Base-by-base conservation (phyloP, 2,113 vertebrate genomes). In the Xenopus borealis region DNA sequence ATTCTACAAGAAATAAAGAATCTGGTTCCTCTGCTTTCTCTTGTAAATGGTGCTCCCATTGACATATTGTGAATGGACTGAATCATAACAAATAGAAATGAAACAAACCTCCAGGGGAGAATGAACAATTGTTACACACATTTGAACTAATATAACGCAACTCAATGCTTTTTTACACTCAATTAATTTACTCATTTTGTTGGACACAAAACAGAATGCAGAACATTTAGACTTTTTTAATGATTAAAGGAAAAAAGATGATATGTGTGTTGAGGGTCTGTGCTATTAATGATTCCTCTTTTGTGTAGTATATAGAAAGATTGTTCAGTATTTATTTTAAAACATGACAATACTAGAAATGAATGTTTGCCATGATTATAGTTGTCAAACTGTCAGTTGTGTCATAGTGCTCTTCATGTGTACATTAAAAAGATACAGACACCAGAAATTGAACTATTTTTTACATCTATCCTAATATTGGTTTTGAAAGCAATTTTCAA, bases 71-170 rank as follows among this genome's bases (percentile, higher is more conserved):
- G 81, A 86, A 84, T 71, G 82, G 82, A 64, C 80, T 84, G 83
- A 83, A 66, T 82, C 81, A 78, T 69, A 81, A 84, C 74, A 69
- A 80, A 78, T 83, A 77, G 86, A 87, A 88, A 88, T 68, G 81
- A 89, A 83, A 86, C 88, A 87, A 87, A 88, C 90, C 93, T 86
- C 5, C 63, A 74, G 92, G 91, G 88, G 83, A 86, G 88, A 85
- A 78, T 89, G 88, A 91, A 88, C 88, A 81, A 88, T 89, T 85
- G 86, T 89, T 87, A 88, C 86, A 84, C 88, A 86, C 86, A 83
- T 91, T 91, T 86, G 87, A 90, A 89, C 86, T 81, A 89, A 85
- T 90, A 87, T 82, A 91, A 90, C 79, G 85, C 93, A 90, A 86
- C 89, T 88, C 88, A 79, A 86, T 78, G 84, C 17, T 87, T 87